Conservation (phyloP, 2,113 vertebrate species). For the Ochotona princeps region DNA sequence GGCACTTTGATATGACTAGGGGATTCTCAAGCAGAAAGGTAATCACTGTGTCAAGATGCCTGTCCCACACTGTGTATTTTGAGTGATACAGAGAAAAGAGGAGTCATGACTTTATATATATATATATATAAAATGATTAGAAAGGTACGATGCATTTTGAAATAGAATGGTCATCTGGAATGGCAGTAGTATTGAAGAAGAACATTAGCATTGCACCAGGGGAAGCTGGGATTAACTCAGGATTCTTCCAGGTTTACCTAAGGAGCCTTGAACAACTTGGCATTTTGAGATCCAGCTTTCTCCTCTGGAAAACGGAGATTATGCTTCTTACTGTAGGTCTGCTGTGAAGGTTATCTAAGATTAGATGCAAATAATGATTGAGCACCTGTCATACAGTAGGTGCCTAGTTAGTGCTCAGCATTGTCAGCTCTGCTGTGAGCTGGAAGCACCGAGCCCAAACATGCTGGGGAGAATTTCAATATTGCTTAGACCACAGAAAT, state of each 20-base stretch:
- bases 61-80: background rate
- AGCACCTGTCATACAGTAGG: background rate
- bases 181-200: background rate
- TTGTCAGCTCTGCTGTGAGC: slow-evolving; percentile 30
- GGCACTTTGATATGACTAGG: too few relatives aligned
- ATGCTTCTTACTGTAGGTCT: background rate
- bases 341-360: background rate
- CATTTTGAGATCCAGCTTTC: background rate
- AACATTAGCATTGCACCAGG: background rate
- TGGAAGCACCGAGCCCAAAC: background rate
- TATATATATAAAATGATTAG: too few relatives aligned
- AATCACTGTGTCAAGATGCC: too few relatives aligned
- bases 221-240: background rate
- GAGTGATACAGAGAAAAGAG: slow-evolving; percentile 30
- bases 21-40: too few relatives aligned
- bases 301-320: background rate
- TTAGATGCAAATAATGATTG: background rate
- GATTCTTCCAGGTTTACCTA: background rate
- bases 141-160: background rate
- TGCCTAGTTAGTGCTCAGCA: background rate
- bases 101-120: too few relatives aligned
- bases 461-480: background rate
- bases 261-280: background rate
- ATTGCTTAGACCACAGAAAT: background rate
- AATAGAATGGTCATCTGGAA: background rate